Evolutionary conservation across 1,140 invertebrate genomes (phyloP), one percentile per base, ranked within the genome.

Genomic region (Drosophila serrata): DNA sequence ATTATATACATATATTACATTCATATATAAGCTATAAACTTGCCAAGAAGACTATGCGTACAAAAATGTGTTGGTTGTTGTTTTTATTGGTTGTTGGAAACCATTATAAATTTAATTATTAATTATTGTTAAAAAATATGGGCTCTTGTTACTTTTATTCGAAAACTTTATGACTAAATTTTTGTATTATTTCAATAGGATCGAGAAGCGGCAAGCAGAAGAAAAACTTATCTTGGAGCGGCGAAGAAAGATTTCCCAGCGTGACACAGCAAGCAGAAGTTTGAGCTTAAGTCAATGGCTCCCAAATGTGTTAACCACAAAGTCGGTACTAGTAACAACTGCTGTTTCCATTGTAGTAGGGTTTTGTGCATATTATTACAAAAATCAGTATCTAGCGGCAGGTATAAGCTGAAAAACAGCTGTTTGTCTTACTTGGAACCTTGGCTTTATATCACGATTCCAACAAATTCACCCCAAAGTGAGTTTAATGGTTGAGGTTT

Each of bases 171-270:
- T n/a, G n/a, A n/a, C n/a, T n/a, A n/a, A n/a, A n/a, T n/a, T n/a
- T n/a, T n/a, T n/a, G n/a, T n/a, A n/a, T 37, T 15, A 37, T 37
- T 39, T n/a, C 7, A 39, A 65, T 84, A 95, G 95, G 82, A 93
- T 93, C 75, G 93, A 94, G 70, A 93, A 94, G 87, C 93, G 94
- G 2, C 31, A 57, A 17, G 31, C 81, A 17, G 90, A 92, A 12
- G 86, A 92, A 35, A 53, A 56, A 33, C 24, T 37, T 90, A 91
- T 74, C 59, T 81, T 62, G 93, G 94, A 77, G 93, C 94, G 87
- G 91, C 94, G 75, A 79, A 94, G 59, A 73, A 93, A 79, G 81
- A 92, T 92, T 77, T 33, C 90, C 53, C 62, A 78, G 29, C 57
- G 87, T 48, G 39, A 42, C 22, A 59, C 67, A 17, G n/a, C 49